Base-by-base conservation (phyloP, 2,113 vertebrate species). In the Andinoacara biseriatus region DNA sequence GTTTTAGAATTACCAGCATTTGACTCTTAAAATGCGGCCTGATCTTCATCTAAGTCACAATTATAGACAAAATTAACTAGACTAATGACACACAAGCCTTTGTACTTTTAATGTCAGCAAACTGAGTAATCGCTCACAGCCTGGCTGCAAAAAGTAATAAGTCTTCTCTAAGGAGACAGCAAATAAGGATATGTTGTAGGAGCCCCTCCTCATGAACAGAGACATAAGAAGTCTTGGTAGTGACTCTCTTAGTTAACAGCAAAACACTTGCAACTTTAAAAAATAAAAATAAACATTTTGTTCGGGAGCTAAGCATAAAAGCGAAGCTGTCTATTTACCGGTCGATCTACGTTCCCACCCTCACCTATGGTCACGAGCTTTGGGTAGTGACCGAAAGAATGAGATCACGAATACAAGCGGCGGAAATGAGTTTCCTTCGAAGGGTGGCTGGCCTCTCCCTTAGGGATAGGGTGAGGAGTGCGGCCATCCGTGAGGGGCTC, bases 1-100 rank as follows among this genome's bases (percentile, higher is more conserved):
- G n/a, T 46, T 54, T 72, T 72, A 5, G 46, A 52, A 72, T 52
- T 52, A 72, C 26, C 67, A 54, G 67, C 46, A 54, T 54, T 72
- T 72, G 26, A 72, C 67, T 72, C 26, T 72, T 52, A 72, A 46
- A 72, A 46, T 72, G 43, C 20, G 0, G 43, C 43, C 43, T 8
- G 65, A 72, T 52, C 49, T 54, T 52, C 3, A 31, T 31, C 43
- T 54, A 46, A 72, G 10, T 72, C 67, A 72, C 46, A 72, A 72
- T 54, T 72, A 13, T 13, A 72, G 67, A 52, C 13, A 54, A 72
- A 72, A 52, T 31, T 31, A 54, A 17, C 17, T 4, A 72, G 26
- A 54, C 67, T 72, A 52, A 52, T 26, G 29, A 52, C 43, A 69
- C 43, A 2, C 65, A 31, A 52, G 17, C 46, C 49, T 52, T 11